Conservation (phyloP, 1,140 invertebrate genomes). For the Plutomurus gul region DNA sequence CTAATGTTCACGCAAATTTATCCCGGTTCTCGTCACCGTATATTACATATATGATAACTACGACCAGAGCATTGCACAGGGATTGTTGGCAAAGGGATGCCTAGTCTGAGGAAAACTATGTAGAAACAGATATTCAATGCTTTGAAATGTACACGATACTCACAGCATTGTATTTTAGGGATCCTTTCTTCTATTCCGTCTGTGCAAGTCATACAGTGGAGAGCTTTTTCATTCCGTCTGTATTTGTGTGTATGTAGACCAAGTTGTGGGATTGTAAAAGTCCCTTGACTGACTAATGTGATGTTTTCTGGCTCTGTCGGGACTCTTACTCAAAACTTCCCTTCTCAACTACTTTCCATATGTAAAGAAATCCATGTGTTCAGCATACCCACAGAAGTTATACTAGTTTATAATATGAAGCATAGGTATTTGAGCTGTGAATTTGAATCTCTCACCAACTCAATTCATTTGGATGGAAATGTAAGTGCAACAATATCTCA, state of each 20-base stretch:
- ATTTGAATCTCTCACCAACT: neutral
- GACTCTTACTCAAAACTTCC: too few species aligned
- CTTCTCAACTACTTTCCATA: too few species aligned
- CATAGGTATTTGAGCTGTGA: neutral
- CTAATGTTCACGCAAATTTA: too few species aligned
- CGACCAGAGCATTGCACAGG: too few species aligned
- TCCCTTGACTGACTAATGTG: too few species aligned
- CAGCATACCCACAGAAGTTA: neutral
- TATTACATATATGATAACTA: too few species aligned
- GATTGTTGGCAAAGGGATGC: neutral
- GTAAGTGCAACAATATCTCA: too few species aligned
- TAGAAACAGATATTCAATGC: neutral
- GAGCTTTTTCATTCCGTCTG: neutral
- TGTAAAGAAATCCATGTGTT: too few species aligned
- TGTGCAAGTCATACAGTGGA: neutral
- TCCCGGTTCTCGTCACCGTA: too few species aligned
- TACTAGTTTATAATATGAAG: neutral
- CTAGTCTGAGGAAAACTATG: neutral
- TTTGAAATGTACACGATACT: slow-evolving; percentile 14
- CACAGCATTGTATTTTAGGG: slow-evolving; percentile 8
- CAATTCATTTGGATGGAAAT: neutral
- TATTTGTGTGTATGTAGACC: neutral
- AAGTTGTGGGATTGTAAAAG: neutral
- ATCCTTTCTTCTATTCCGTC: neutral
- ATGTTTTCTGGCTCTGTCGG: too few species aligned